Conservation (phyloP, 2,113 vertebrate species). For the Zosterops japonicus region DNA sequence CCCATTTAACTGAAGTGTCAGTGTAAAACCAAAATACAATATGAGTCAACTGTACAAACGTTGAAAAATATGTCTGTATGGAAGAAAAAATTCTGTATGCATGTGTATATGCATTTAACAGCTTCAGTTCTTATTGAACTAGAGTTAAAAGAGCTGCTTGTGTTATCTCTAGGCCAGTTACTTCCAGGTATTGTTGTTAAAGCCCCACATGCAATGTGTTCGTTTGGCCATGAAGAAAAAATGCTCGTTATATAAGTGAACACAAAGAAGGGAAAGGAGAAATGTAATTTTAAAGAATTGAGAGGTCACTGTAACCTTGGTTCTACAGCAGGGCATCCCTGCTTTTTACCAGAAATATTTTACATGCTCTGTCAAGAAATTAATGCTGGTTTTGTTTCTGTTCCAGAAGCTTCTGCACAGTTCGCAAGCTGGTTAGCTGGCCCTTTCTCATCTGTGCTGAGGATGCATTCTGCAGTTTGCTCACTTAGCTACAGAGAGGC, state of each 20-base stretch:
- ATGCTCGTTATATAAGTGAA: neutral
- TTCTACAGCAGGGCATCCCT: neutral
- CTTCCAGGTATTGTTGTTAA: neutral
- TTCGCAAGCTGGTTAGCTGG: conserved; percentile 47
- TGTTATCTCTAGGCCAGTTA: neutral
- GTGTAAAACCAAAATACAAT: neutral
- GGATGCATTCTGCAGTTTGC: conserved; percentile 62
- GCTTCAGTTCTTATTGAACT: neutral
- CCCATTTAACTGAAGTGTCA: neutral
- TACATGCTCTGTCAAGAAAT: neutral
- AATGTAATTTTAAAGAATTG: neutral
- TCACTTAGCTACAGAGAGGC: conserved; percentile 48
- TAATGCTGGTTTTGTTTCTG: neutral
- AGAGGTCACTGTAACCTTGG: neutral
- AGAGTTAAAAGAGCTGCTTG: neutral
- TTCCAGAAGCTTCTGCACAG: conserved; percentile 33
- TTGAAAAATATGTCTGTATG: neutral
- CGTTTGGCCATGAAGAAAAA: neutral
- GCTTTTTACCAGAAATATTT: neutral
- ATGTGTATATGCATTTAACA: neutral
- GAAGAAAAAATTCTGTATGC: neutral
- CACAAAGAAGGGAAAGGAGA: neutral
- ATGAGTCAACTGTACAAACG: neutral
- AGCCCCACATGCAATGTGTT: neutral
- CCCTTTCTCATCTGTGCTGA: conserved; percentile 48